Conservation (phyloP, 2,113 vertebrate genomes). For the Choloepus hoffmanni region DNA sequence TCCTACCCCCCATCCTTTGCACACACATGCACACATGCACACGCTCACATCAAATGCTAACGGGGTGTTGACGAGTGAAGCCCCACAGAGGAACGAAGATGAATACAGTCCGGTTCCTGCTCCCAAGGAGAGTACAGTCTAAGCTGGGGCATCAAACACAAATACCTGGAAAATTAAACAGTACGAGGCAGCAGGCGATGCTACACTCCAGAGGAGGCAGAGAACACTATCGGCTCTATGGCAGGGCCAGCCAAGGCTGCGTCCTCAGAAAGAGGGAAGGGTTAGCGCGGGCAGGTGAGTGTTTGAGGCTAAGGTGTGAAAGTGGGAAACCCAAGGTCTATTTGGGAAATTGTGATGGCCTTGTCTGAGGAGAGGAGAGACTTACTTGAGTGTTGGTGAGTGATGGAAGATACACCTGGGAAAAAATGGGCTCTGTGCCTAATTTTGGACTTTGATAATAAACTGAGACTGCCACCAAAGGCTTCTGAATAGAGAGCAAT, state of each 20-base stretch:
- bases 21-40: background rate
- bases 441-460: background rate
- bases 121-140: background rate
- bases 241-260: background rate
- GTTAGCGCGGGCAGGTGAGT: rapidly evolving
- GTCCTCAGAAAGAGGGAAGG: background rate
- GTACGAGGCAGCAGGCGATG: background rate
- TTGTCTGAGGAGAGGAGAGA: background rate
- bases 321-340: background rate
- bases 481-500: background rate
- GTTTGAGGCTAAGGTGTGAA: rapidly evolving
- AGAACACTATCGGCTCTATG: rapidly evolving
- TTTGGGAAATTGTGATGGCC: background rate
- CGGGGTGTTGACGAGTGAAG: background rate
- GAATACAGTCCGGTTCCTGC: rapidly evolving
- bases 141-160: background rate
- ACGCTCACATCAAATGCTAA: rapidly evolving
- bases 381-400: background rate
- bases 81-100: background rate
- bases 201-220: background rate
- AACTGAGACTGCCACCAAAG: background rate
- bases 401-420: background rate
- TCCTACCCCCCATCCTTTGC: background rate
- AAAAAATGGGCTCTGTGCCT: background rate
- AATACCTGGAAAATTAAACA: background rate